A percentile compares a stretch with the other conserved stretches of the same genome.
phyloP scores from a whole-genome alignment of 1,140 invertebrate genomes.

The Argopecten irradians region DNA sequence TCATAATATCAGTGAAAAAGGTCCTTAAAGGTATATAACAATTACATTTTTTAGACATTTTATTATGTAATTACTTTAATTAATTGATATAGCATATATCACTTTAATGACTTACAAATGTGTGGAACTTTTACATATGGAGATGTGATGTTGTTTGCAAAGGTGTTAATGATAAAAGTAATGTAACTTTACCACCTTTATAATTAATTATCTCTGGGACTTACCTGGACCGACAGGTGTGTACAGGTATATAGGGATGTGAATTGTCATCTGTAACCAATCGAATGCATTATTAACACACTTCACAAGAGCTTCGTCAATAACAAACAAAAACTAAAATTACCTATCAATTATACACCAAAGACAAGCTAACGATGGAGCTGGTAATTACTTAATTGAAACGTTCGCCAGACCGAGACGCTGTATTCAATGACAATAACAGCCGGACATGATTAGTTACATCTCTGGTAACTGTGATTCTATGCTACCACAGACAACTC shows the following conservation, averaged over 20 bases:
- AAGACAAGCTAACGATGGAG: background rate
- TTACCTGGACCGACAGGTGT: background rate
- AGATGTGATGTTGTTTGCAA: background rate
- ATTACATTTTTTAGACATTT: no score
- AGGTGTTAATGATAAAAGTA: background rate
- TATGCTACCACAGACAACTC: no score
- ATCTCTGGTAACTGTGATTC: no score
- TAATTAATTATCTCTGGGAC: background rate
- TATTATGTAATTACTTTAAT: no score
- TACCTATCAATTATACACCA: background rate
- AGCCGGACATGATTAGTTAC: no score
- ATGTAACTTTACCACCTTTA: background rate
- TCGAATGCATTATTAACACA: background rate
- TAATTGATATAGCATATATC: no score
- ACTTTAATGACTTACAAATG: no score
- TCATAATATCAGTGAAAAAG: no score
- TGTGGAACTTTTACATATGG: no score
- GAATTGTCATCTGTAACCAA: background rate
- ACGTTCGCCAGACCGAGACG: background rate
- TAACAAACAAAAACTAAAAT: background rate
- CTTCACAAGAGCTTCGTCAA: background rate
- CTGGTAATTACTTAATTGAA: background rate
- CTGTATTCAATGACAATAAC: background rate
- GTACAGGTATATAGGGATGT: no score
- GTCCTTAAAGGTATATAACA: no score